Percentiles rank a stretch among this genome's conserved stretches.
phyloP scores from a whole-genome alignment of 2,888 invertebrate species.

The Chironomus tentans region DNA sequence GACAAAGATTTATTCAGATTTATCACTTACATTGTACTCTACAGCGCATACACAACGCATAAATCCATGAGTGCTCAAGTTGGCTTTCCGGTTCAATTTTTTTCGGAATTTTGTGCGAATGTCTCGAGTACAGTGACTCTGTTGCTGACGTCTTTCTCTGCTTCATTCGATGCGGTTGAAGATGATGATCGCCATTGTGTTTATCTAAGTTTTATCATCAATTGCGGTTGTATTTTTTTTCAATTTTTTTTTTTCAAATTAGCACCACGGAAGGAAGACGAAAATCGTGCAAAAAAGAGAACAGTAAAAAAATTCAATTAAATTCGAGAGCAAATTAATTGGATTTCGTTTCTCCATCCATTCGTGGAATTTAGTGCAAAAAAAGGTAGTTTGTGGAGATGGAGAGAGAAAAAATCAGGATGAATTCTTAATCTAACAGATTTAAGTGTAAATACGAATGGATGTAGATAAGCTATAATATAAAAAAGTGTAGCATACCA shows the following conservation, averaged over 20 bases:
- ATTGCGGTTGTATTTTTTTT: neutral
- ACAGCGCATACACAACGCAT: constrained; percentile 70
- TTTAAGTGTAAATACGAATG: no score
- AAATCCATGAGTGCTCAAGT: constrained; percentile 63
- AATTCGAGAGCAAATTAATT: constrained; percentile 22
- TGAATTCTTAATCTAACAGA: constrained; percentile 1
- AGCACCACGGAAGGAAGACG: no score
- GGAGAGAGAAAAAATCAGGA: neutral
- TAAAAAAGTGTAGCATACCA: constrained; percentile 18
- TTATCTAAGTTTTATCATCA: constrained; percentile 28
- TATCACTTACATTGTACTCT: constrained; percentile 52
- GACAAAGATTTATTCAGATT: neutral
- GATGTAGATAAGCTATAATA: no score
- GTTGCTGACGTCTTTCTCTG: constrained; percentile 27
- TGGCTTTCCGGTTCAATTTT: constrained; percentile 31
- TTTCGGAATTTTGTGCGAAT: constrained; percentile 6
- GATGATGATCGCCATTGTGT: constrained; percentile 31
- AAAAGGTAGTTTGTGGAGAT: neutral
- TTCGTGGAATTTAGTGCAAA: neutral
- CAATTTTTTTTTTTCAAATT: neutral
- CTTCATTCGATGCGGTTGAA: neutral
- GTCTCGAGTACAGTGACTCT: constrained; percentile 28
- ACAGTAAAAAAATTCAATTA: constrained; percentile 18
- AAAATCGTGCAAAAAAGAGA: neutral
- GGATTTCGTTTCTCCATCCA: neutral